These are phyloP conservation scores for Ypsolopha scabrella DNA, from an alignment of 2,888 invertebrate species.

Conservation along the genomic window DNA sequence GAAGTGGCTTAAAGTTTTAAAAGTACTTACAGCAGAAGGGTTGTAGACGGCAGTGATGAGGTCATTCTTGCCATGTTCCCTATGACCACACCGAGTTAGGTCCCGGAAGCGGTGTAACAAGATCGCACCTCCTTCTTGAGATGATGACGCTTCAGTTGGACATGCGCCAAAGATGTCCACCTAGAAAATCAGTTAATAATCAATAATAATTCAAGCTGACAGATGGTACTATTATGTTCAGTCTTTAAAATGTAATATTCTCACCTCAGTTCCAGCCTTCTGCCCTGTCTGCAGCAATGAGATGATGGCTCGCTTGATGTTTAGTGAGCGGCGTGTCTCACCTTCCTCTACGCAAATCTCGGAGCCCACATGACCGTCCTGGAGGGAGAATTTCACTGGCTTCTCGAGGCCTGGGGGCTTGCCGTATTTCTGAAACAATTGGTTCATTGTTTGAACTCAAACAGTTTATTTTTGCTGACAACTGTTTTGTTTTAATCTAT, in stretches of 20 bases:
- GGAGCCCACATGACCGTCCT: constrained; percentile 81
- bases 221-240: too few relatives aligned
- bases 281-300: constrained; percentile 81
- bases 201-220: neutral
- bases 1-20: too few relatives aligned
- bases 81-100: constrained; percentile 78
- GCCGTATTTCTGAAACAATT: constrained; percentile 42
- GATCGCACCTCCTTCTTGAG: constrained; percentile 62
- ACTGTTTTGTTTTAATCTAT: too few relatives aligned
- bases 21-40: constrained; percentile 66
- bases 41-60: constrained; percentile 65
- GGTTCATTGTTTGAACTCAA: too few relatives aligned
- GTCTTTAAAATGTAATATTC: neutral
- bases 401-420: constrained; percentile 75
- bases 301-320: constrained; percentile 90
- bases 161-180: constrained; percentile 88
- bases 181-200: constrained; percentile 31
- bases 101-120: constrained; percentile 76
- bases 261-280: constrained; percentile 53
- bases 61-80: constrained; percentile 76
- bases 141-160: constrained; percentile 77
- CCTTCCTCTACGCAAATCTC: constrained; percentile 80
- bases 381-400: constrained; percentile 80
- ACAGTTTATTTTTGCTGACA: too few relatives aligned
- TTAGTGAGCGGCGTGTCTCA: constrained; percentile 84